Percentiles rank a stretch among this genome's conserved stretches.
Evolutionary conservation across 2,113 vertebrate species (phyloP).

Genomic region (Barbus barbus): DNA sequence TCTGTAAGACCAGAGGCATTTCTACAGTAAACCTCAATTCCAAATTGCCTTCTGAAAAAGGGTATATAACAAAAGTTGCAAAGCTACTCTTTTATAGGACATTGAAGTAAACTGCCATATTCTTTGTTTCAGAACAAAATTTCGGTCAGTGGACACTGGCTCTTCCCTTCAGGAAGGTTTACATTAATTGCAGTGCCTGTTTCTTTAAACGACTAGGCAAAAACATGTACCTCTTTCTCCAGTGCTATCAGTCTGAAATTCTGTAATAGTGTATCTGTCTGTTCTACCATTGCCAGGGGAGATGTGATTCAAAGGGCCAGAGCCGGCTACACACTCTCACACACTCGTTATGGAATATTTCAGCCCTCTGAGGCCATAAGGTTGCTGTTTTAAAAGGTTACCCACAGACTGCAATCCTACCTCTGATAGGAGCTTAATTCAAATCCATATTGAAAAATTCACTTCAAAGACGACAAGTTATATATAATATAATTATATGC

Average conservation of each 20-base stretch:
- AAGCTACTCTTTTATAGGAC: neutral
- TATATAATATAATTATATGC: too few species aligned
- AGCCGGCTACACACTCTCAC: constrained; percentile 27
- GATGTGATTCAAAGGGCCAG: constrained; percentile 39
- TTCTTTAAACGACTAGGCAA: constrained; percentile 35
- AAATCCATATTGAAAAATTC: constrained; percentile 40
- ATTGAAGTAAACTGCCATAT: neutral
- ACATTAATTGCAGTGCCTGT: neutral
- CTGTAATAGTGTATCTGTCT: constrained; percentile 38
- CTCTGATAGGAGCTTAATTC: constrained; percentile 43
- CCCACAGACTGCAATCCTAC: constrained; percentile 13
- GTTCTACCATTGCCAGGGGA: constrained; percentile 31
- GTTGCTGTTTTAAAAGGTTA: constrained; percentile 55
- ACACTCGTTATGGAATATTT: constrained; percentile 41
- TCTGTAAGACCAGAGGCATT: neutral
- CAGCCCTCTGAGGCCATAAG: constrained; percentile 43
- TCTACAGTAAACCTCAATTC: neutral
- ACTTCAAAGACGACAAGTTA: constrained; percentile 11
- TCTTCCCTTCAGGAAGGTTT: neutral
- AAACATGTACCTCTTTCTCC: constrained; percentile 28
- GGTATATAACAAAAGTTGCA: neutral
- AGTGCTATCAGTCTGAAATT: constrained; percentile 25
- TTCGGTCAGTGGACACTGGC: neutral
- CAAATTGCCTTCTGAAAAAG: neutral
- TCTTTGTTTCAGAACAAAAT: constrained; percentile 6